Evolutionary conservation across 1,140 invertebrate genomes (phyloP), one percentile per base, ranked within the genome.

Genomic region (Akabosia matsudoensis): DNA sequence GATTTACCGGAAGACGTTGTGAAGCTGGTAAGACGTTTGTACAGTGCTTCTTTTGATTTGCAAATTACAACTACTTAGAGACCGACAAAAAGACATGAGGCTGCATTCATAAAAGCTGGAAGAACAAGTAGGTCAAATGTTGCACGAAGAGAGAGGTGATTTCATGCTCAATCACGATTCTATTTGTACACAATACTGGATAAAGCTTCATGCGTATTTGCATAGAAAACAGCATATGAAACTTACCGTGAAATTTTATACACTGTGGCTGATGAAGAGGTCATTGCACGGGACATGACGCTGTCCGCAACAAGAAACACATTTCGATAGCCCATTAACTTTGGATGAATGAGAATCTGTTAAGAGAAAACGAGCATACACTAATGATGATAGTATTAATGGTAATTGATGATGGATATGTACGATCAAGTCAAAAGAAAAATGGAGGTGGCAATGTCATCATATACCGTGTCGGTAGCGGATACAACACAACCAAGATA

Each of bases 1-100:
- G 94, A 0, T 93, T 92, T 78, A 92, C 92, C 1, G 94, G 94
- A 26, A 88, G 89, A 78, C 87, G 90, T 70, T 96, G 94, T 84
- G 93, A 95, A 85, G 91, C 91, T 81, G 92, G 92, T 89, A 83
- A 82, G 82, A 79, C 7, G n/a, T n/a, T n/a, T n/a, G n/a, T n/a
- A n/a, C n/a, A n/a, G n/a, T n/a, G n/a, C n/a, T n/a, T n/a, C 7
- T 10, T 56, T 56, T 56, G 54, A n/a, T 22, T 13, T 56, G 54
- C 24, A 22, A 56, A 56, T 56, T 3, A 10, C 4, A 16, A 24
- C 7, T 56, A 22, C 14, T 4, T 56, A n/a, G 14, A 3, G 54
- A 22, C 54, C 18, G 37, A 7, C 37, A 18, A 45, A 7, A 45
- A 45, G 18, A 45, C 7, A 45, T 10, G 18, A 45, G 37, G 18